Evolutionary conservation across 1,140 invertebrate genomes (phyloP).

Genomic region (Dinothrombium tinctorium): DNA sequence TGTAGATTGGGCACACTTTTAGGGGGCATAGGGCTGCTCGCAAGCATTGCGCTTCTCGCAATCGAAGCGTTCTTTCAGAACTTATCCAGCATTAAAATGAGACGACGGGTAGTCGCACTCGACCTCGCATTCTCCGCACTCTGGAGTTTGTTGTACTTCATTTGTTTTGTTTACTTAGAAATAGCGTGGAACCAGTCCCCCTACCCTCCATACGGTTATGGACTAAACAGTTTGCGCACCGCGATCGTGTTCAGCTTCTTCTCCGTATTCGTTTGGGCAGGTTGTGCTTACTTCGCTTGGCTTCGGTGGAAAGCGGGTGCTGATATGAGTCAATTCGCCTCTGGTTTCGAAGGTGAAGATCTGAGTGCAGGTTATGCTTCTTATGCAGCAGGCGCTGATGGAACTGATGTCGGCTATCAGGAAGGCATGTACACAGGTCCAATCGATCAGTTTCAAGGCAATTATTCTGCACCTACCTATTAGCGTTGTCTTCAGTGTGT

Average conservation of each 20-base stretch:
- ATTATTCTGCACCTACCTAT: too few relatives aligned
- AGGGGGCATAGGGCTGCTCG: constrained; percentile 74
- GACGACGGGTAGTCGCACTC: constrained; percentile 74
- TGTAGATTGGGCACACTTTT: constrained; percentile 84
- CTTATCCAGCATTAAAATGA: constrained; percentile 89
- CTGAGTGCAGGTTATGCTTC: constrained; percentile 24
- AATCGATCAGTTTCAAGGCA: too few relatives aligned
- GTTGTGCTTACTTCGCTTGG: constrained; percentile 69
- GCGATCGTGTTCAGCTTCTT: constrained; percentile 89
- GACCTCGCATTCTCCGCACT: constrained; percentile 73
- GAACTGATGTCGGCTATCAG: constrained; percentile 23
- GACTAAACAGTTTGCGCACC: constrained; percentile 59
- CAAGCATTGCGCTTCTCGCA: constrained; percentile 60
- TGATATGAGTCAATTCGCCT: constrained; percentile 56
- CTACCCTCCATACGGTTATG: constrained; percentile 29
- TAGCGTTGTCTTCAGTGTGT: too few relatives aligned
- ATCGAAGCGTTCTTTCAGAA: constrained; percentile 86
- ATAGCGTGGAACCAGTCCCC: constrained; percentile 69
- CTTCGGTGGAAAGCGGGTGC: constrained; percentile 69
- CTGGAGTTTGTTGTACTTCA: constrained; percentile 85
- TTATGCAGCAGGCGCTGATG: constrained; percentile 52
- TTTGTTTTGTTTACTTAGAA: constrained; percentile 79
- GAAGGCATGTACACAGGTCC: constrained; percentile 23
- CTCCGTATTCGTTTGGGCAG: constrained; percentile 80
- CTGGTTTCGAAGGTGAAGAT: constrained; percentile 46